These are phyloP conservation scores for Ennomos fuscantarius DNA, from an alignment of 2,888 invertebrate genomes.

Conservation along the genomic window DNA sequence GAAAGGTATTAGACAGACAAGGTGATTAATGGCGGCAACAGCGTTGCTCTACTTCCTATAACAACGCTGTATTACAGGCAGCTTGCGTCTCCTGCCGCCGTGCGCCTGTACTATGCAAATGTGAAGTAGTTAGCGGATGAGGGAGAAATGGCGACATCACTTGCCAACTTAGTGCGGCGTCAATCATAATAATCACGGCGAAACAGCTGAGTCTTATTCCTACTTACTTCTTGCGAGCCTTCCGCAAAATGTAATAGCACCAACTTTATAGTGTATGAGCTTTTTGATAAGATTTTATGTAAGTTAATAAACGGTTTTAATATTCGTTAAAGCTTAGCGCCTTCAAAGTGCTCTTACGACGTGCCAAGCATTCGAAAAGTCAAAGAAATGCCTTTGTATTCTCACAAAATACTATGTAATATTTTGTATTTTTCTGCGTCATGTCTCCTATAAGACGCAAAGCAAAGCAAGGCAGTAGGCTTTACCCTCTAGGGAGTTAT, in stretches of 20 bases:
- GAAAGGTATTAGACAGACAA: constrained; percentile 81
- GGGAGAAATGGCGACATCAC: constrained; percentile 66
- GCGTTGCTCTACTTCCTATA: constrained; percentile 62
- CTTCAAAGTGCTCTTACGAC: constrained; percentile 28
- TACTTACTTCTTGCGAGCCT: constrained; percentile 20
- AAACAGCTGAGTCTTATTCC: constrained; percentile 58
- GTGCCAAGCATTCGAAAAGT: constrained; percentile 30
- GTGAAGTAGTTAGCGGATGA: constrained; percentile 69
- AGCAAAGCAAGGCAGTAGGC: constrained; percentile 82
- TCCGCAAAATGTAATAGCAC: constrained; percentile 11
- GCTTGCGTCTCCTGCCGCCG: constrained; percentile 52
- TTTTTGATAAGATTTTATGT: constrained; percentile 26
- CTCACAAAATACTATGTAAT: constrained; percentile 52
- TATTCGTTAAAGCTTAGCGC: constrained; percentile 18
- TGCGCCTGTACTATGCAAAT: constrained; percentile 70
- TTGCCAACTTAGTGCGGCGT: constrained; percentile 69
- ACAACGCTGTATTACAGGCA: constrained; percentile 50
- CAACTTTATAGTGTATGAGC: constrained; percentile 21
- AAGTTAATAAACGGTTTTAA: constrained; percentile 27
- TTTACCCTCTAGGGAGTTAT: constrained; percentile 83
- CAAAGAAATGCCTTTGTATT: constrained; percentile 48
- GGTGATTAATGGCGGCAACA: constrained; percentile 78
- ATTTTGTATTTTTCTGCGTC: constrained; percentile 74
- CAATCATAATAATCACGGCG: constrained; percentile 69
- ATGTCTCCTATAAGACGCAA: constrained; percentile 68